These are phyloP conservation scores for Tupaia chinensis DNA, from an alignment of 2,113 vertebrate genomes.

Conservation along the genomic window DNA sequence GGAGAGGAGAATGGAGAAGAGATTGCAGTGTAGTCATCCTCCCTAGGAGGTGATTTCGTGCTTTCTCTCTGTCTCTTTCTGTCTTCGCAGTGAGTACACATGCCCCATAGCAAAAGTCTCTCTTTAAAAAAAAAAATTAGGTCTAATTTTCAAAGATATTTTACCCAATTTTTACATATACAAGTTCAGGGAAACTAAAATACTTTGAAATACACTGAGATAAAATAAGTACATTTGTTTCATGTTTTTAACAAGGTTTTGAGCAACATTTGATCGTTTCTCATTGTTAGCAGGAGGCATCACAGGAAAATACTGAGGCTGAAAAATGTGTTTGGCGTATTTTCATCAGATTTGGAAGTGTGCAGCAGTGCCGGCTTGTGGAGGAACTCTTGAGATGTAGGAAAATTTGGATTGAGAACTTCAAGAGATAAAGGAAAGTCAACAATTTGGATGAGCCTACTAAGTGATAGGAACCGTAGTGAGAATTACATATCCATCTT, in stretches of 20 bases:
- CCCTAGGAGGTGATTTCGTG: no score
- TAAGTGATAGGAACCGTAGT: rapidly evolving
- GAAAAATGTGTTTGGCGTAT: not conserved
- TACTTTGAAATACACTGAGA: not conserved
- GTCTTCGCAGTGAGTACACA: no score
- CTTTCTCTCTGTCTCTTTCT: no score
- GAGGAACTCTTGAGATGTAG: not conserved
- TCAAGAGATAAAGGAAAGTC: not conserved
- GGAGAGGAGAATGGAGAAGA: no score
- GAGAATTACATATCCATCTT: not conserved
- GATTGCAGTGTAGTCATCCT: no score
- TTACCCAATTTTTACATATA: not conserved
- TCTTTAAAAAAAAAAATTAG: not conserved
- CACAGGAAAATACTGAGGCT: not conserved
- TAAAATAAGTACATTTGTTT: not conserved
- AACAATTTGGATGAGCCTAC: not conserved
- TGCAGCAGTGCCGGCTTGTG: not conserved
- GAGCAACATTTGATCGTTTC: not conserved
- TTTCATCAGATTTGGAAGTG: not conserved
- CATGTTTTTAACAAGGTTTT: not conserved
- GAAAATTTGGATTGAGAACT: not conserved
- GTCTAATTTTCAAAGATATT: not conserved
- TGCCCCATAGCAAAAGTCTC: no score
- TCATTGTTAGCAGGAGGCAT: not conserved
- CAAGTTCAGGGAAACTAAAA: not conserved